Conservation (phyloP, 2,113 vertebrate genomes). For the Canis aureus region DNA sequence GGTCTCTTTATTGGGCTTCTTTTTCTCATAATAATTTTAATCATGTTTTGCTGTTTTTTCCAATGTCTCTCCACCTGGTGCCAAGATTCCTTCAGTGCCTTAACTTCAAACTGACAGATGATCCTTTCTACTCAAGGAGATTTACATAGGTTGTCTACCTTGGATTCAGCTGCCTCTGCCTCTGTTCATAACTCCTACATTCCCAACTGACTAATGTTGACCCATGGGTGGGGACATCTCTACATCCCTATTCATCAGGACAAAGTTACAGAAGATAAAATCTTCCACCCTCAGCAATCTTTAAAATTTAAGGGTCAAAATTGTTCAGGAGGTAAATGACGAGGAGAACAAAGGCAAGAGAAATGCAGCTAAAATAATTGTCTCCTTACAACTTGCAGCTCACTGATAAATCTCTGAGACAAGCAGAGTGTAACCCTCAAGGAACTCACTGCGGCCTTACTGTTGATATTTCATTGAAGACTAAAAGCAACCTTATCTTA, state of each 20-base stretch:
- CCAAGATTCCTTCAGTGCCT: background rate
- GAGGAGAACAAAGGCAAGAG: background rate
- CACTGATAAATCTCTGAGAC: background rate
- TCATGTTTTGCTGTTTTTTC: background rate
- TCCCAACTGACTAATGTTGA: background rate
- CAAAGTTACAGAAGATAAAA: background rate
- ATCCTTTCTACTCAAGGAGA: background rate
- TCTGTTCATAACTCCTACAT: background rate
- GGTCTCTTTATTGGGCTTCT: background rate
- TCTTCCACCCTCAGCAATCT: background rate
- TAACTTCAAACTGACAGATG: background rate
- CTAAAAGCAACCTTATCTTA: background rate
- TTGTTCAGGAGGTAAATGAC: background rate
- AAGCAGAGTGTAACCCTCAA: background rate
- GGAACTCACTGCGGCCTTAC: background rate
- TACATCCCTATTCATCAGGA: background rate
- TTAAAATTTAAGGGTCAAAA: background rate
- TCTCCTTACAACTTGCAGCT: background rate
- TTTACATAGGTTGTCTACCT: background rate
- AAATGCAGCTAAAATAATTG: background rate
- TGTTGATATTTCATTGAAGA: background rate
- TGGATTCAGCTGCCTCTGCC: background rate
- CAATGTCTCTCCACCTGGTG: background rate
- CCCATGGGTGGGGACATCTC: background rate
- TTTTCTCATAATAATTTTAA: background rate